Percentiles rank a stretch among this genome's conserved stretches.
Evolutionary conservation across 1,140 invertebrate species (phyloP).

Genomic region (Caenorhabditis inopinata): DNA sequence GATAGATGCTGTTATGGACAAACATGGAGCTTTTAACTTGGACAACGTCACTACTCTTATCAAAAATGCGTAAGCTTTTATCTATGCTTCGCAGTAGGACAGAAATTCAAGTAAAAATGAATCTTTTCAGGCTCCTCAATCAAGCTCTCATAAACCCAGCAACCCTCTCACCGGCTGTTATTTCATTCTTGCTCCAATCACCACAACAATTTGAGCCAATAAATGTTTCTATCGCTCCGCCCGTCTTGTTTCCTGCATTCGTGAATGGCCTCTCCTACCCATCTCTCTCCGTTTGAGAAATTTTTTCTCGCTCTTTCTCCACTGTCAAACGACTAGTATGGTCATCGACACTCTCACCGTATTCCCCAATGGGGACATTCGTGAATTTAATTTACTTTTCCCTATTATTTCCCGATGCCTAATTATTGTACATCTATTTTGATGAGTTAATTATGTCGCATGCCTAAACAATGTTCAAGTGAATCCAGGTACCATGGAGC

Average conservation of each 20-base stretch:
- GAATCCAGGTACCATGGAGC: neutral
- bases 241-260: slow-evolving; percentile 6
- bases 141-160: neutral
- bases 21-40: neutral
- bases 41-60: neutral
- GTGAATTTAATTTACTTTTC: neutral
- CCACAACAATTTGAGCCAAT: neutral
- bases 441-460: too few species aligned
- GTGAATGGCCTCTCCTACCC: neutral
- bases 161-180: neutral
- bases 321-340: slow-evolving; percentile 1
- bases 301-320: slow-evolving; percentile 5
- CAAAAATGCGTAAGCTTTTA: neutral
- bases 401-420: neutral
- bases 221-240: neutral
- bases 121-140: neutral
- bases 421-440: slow-evolving; percentile 29
- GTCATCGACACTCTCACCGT: neutral
- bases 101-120: neutral
- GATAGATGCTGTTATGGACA: neutral
- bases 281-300: neutral
- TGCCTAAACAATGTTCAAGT: too few species aligned
- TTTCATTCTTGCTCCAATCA: neutral
- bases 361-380: slow-evolving; percentile 15
- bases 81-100: neutral